Evolutionary conservation across 1,140 invertebrate genomes (phyloP).

Genomic region (Mylabris phalerata): DNA sequence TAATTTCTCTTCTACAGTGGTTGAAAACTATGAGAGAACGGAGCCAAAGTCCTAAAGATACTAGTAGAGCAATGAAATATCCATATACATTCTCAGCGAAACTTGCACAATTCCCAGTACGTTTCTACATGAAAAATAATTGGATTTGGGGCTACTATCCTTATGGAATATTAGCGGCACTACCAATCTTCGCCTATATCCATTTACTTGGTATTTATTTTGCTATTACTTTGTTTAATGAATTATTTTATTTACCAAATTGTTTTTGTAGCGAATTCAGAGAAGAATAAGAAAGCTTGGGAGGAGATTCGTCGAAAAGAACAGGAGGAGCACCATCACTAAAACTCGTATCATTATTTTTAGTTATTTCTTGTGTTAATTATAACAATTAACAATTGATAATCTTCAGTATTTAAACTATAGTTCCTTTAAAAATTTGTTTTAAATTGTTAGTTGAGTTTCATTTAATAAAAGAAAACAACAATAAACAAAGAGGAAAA

Average conservation of each 20-base stretch:
- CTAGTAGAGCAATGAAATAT: constrained; percentile 49
- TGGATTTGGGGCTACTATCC: constrained; percentile 49
- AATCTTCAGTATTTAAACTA: too few relatives aligned
- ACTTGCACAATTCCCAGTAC: constrained; percentile 53
- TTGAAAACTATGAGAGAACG: too few relatives aligned
- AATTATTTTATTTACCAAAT: background rate
- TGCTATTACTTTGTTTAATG: too few relatives aligned
- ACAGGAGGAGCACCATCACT: background rate
- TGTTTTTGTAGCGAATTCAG: constrained; percentile 42
- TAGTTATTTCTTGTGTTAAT: too few relatives aligned
- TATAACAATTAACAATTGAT: too few relatives aligned
- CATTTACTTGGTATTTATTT: constrained; percentile 42
- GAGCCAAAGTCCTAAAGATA: too few relatives aligned
- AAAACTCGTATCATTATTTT: too few relatives aligned
- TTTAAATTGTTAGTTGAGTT: too few relatives aligned
- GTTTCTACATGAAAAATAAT: constrained; percentile 45
- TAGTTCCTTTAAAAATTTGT: too few relatives aligned
- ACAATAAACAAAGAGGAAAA: too few relatives aligned
- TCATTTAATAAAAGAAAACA: too few relatives aligned
- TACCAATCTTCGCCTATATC: constrained; percentile 50
- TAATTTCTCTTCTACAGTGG: too few relatives aligned
- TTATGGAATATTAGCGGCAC: constrained; percentile 27
- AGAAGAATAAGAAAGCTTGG: constrained; percentile 49
- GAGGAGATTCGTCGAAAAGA: constrained; percentile 41
- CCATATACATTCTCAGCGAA: constrained; percentile 56